phyloP scores from a whole-genome alignment of 1,140 invertebrate genomes.

The Nymphalis io region DNA sequence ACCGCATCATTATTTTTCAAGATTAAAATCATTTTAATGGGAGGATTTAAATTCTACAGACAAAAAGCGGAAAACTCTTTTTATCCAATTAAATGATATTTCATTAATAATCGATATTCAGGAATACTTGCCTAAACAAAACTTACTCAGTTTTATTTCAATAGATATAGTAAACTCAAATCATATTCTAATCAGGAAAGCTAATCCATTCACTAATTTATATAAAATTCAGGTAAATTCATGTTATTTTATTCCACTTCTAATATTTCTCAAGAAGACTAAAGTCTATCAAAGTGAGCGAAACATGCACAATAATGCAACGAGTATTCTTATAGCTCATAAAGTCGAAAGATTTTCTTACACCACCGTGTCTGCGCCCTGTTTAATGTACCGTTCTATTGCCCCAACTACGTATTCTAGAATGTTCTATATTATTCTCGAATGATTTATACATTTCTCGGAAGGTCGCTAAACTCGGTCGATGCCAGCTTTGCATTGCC shows the following conservation, averaged over 20 bases:
- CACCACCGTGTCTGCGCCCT: constrained; percentile 46
- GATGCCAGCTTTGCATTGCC: constrained; percentile 41
- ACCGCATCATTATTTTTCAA: no score
- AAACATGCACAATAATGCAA: constrained; percentile 29
- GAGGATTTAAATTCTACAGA: no score
- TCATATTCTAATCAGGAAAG: no score
- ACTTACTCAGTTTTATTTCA: no score
- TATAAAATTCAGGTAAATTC: no score
- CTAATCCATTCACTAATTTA: no score
- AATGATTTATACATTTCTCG: constrained; percentile 21
- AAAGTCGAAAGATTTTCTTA: constrained; percentile 39
- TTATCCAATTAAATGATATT: no score
- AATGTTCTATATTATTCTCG: constrained; percentile 25
- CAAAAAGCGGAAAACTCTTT: no score
- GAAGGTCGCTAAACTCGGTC: constrained; percentile 28
- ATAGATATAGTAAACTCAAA: no score
- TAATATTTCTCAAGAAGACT: constrained; percentile 16
- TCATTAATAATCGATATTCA: no score
- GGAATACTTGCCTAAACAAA: no score
- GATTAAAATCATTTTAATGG: no score
- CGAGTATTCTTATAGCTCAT: constrained; percentile 35
- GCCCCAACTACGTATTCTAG: constrained; percentile 32
- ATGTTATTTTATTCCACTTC: neutral
- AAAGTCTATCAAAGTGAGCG: constrained; percentile 16
- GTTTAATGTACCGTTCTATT: constrained; percentile 56